phyloP scores from a whole-genome alignment of 2,888 invertebrate species.

The Sylvicola cinctus region DNA sequence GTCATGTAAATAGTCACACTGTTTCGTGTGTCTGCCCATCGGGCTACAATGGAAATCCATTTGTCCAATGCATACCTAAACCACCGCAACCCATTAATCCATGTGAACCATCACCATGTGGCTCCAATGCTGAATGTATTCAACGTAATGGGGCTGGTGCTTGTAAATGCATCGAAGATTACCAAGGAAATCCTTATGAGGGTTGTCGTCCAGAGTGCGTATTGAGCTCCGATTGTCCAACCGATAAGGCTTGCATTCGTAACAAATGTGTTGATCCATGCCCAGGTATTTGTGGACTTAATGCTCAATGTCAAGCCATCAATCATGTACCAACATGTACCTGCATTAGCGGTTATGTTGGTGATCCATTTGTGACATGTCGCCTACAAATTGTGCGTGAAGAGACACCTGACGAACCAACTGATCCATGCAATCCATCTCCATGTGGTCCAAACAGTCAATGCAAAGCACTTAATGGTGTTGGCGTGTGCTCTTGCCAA shows the following conservation, averaged over 20 bases:
- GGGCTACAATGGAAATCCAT: conserved; percentile 65
- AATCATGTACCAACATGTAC: conserved; percentile 49
- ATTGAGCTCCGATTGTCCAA: conserved; percentile 47
- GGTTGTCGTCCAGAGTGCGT: conserved; percentile 56
- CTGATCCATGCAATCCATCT: conserved; percentile 37
- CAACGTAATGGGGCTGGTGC: conserved; percentile 44
- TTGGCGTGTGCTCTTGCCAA: conserved; percentile 34
- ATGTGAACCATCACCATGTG: conserved; percentile 55
- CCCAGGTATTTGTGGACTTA: conserved; percentile 53
- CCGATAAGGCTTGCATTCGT: conserved; percentile 44
- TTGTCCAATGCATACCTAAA: conserved; percentile 44
- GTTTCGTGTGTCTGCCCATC: conserved; percentile 59
- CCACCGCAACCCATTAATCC: conserved; percentile 27
- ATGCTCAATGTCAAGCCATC: conserved; percentile 53
- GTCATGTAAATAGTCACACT: conserved; percentile 56
- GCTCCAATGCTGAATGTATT: conserved; percentile 45
- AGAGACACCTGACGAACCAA: conserved; percentile 26
- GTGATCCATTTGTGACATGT: conserved; percentile 54
- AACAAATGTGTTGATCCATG: conserved; percentile 62
- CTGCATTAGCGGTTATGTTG: conserved; percentile 46
- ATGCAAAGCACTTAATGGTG: conserved; percentile 28
- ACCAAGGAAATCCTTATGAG: conserved; percentile 59
- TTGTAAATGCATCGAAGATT: conserved; percentile 48
- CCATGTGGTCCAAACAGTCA: conserved; percentile 46
- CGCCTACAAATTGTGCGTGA: conserved; percentile 14